Conservation (phyloP, 2,113 vertebrate species). For the human (Homo sapiens) region DNA sequence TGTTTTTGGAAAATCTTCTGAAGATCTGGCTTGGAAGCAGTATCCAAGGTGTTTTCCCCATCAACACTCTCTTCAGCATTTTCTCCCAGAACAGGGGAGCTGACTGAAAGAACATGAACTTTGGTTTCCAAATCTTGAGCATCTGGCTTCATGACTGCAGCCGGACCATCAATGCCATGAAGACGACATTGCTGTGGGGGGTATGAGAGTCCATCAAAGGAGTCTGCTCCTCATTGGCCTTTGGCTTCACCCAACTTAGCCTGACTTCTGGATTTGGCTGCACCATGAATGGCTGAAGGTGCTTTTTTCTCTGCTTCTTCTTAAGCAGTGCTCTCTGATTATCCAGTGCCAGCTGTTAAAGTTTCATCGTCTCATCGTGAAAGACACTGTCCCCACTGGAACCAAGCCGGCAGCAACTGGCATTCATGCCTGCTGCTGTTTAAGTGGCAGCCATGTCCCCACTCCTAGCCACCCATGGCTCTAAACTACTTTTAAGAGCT, state of each 20-base stretch:
- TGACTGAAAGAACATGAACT: slow-evolving; percentile 86
- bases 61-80: slow-evolving; percentile 79
- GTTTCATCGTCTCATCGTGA: no score
- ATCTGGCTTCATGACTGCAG: slow-evolving; percentile 88
- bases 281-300: slow-evolving; percentile 94
- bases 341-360: no score
- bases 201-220: slow-evolving; percentile 88
- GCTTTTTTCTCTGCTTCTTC: slow-evolving; percentile 94
- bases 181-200: slow-evolving; percentile 81
- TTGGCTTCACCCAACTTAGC: slow-evolving; percentile 85
- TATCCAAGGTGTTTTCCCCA: slow-evolving; percentile 54
- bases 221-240: slow-evolving; percentile 89
- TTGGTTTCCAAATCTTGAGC: slow-evolving; percentile 1
- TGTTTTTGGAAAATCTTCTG: slow-evolving; percentile 92
- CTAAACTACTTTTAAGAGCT: no score
- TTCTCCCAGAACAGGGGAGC: slow-evolving; percentile 82
- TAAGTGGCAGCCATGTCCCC: no score
- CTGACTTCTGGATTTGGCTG: slow-evolving; percentile 93
- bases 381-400: no score
- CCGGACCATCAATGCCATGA: slow-evolving; percentile 94
- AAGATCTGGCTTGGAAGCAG: slow-evolving; percentile 88
- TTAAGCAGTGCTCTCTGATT: slow-evolving; percentile 92
- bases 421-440: no score
- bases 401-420: accelerated
- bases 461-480: no score